Percentiles rank a stretch among this genome's conserved stretches.
Conservation (phyloP, 1,140 invertebrate genomes). For the Drosophila equinoxialis region DNA sequence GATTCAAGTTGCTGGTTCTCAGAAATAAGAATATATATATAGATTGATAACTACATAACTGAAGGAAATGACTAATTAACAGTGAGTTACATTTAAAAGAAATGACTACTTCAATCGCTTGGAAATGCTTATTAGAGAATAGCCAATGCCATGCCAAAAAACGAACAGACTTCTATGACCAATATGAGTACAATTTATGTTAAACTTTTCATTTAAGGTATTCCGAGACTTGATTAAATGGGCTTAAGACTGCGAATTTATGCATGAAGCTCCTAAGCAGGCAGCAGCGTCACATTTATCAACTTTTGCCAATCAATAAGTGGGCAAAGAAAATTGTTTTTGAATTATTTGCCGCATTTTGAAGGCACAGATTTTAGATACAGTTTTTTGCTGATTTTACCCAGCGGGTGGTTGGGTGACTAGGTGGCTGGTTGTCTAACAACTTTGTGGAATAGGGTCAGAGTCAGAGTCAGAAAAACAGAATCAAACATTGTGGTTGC, state of each 20-base stretch:
- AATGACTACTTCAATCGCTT: no score
- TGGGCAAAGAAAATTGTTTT: conserved; percentile 56
- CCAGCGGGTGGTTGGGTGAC: conserved; percentile 20
- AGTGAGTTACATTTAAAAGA: no score
- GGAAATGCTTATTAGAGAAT: background rate
- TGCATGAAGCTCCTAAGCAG: conserved; percentile 14
- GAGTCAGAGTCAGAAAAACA: conserved; percentile 16
- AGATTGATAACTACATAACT: no score
- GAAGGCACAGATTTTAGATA: conserved; percentile 52
- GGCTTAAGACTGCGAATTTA: background rate
- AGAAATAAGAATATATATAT: no score
- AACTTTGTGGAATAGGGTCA: conserved; percentile 19
- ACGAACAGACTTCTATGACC: background rate
- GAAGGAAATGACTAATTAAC: no score
- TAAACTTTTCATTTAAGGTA: background rate
- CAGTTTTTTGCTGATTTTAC: conserved; percentile 23
- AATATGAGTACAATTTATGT: background rate
- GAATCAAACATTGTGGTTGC: conserved; percentile 33
- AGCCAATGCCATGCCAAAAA: no score
- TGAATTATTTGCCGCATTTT: conserved; percentile 70
- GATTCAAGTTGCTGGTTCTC: no score
- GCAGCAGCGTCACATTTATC: conserved; percentile 53
- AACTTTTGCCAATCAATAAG: conserved; percentile 70
- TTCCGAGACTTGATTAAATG: conserved; percentile 1
- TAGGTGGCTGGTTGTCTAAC: background rate